A percentile compares a stretch with the other conserved stretches of the same genome.
Conservation (phyloP, 2,797 vertebrate genomes). For the Dipus sagitta region DNA sequence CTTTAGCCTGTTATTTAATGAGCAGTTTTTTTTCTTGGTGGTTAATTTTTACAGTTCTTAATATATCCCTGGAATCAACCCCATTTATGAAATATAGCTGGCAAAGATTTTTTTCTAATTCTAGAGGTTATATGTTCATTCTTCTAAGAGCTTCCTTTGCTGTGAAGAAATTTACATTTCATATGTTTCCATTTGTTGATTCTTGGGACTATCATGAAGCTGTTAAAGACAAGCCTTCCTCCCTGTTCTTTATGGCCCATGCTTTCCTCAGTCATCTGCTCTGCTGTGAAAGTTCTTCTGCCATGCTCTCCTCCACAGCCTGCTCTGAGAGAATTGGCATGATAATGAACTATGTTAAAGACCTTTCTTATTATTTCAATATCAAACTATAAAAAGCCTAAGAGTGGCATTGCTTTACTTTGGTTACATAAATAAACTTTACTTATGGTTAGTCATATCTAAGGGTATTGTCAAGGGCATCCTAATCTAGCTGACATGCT, state of each 20-base stretch:
- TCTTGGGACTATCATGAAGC: neutral
- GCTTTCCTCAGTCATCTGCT: constrained; percentile 33
- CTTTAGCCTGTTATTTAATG: too few relatives aligned
- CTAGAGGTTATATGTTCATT: too few relatives aligned
- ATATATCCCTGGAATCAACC: too few relatives aligned
- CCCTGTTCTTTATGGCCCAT: neutral
- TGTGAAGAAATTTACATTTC: too few relatives aligned
- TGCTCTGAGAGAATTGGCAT: constrained; percentile 66
- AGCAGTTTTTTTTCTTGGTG: too few relatives aligned
- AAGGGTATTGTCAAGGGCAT: constrained; percentile 29
- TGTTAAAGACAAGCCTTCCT: neutral
- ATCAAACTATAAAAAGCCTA: constrained; percentile 57
- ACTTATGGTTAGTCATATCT: constrained; percentile 48
- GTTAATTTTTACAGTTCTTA: too few relatives aligned
- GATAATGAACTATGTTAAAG: constrained; percentile 70
- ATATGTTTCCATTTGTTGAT: too few relatives aligned
- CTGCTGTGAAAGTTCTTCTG: constrained; percentile 29
- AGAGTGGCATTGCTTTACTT: constrained; percentile 52
- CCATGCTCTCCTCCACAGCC: neutral
- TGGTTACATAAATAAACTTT: constrained; percentile 65
- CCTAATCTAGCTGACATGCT: neutral
- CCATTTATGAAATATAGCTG: too few relatives aligned
- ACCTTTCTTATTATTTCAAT: constrained; percentile 59
- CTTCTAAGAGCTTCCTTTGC: too few relatives aligned
- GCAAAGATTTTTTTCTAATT: too few relatives aligned